Percentiles rank a stretch among this genome's conserved stretches.
These are phyloP conservation scores for Lepidurus arcticus DNA, from an alignment of 1,140 invertebrate genomes.

Conservation along the genomic window DNA sequence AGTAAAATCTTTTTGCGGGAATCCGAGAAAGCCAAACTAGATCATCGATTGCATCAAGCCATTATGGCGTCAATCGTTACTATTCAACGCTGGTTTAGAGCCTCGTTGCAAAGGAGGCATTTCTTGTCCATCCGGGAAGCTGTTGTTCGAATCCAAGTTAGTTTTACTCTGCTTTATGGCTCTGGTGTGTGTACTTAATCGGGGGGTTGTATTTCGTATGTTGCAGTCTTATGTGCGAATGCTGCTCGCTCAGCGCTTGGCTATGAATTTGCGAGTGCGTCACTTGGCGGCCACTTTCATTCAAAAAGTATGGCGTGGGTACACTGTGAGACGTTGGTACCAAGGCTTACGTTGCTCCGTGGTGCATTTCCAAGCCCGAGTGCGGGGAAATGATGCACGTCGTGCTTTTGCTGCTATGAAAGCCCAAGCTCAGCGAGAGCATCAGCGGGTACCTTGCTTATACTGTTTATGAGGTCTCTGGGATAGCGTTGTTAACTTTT, in stretches of 20 bases:
- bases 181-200: constrained; percentile 29
- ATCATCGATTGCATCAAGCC: constrained; percentile 84
- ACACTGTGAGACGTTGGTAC: constrained; percentile 60
- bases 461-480: constrained; percentile 26
- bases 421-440: constrained; percentile 39
- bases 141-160: constrained; percentile 66
- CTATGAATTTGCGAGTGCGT: constrained; percentile 43
- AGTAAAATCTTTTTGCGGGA: constrained; percentile 91
- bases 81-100: constrained; percentile 87
- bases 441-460: background rate
- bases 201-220: constrained; percentile 27
- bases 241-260: constrained; percentile 48
- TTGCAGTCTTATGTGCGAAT: constrained; percentile 59
- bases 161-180: background rate
- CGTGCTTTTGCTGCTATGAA: constrained; percentile 48
- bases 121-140: constrained; percentile 69
- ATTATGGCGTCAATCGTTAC: constrained; percentile 87
- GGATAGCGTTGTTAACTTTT: constrained; percentile 14
- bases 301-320: constrained; percentile 67
- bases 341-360: constrained; percentile 54
- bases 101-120: constrained; percentile 65
- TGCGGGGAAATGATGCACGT: constrained; percentile 56
- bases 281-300: constrained; percentile 64
- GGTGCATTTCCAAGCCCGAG: constrained; percentile 64
- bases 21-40: constrained; percentile 87